phyloP scores from a whole-genome alignment of 2,888 invertebrate species.

The Halictus quadricinctus region DNA sequence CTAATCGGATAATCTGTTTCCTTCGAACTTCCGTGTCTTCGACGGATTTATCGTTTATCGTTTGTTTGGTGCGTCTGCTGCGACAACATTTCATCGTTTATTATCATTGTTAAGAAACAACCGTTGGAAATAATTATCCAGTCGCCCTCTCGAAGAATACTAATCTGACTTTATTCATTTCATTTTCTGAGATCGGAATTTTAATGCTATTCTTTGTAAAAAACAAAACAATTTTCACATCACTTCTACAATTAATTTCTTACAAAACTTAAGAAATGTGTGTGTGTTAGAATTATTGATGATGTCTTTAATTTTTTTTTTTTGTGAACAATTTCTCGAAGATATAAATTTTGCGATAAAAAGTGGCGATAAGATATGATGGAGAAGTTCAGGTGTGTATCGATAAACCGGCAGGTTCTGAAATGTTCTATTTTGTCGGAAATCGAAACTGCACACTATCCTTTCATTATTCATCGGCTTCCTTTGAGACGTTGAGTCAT shows the following conservation, averaged over 20 bases:
- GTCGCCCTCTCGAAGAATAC: background rate
- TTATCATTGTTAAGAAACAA: background rate
- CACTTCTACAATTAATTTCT: background rate
- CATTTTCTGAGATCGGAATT: background rate
- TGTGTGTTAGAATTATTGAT: background rate
- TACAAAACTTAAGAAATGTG: background rate
- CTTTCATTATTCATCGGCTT: background rate
- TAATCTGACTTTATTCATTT: background rate
- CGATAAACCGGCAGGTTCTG: background rate
- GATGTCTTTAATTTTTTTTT: background rate
- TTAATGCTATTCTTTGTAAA: background rate
- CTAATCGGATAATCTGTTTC: slow-evolving; percentile 53
- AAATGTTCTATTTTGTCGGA: background rate
- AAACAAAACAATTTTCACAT: too few species aligned
- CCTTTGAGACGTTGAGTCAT: background rate
- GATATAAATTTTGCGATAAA: background rate
- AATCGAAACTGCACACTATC: background rate
- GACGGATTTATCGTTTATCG: background rate
- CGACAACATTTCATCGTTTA: background rate
- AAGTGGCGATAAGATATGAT: background rate
- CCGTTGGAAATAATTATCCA: background rate
- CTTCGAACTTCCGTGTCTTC: slow-evolving; percentile 24
- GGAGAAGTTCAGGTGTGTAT: background rate
- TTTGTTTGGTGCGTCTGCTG: background rate
- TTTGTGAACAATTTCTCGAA: background rate